phyloP scores from a whole-genome alignment of 2,797 vertebrate species.

The Valencia hispanica region DNA sequence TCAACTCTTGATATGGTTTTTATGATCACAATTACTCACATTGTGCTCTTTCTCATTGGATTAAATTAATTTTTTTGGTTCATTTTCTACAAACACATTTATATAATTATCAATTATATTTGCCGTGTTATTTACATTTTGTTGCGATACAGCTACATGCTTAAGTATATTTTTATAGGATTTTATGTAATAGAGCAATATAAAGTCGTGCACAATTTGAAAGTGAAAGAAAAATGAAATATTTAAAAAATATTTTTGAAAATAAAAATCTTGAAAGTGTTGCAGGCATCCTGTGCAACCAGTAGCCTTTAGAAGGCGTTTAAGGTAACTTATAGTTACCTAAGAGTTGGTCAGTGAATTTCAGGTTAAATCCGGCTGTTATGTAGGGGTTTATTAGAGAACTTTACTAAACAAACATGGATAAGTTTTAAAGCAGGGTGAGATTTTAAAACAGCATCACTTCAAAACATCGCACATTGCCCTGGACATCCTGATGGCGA shows the following conservation, averaged over 20 bases:
- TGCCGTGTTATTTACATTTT: background rate
- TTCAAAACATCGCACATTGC: no score
- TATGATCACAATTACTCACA: background rate
- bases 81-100: background rate
- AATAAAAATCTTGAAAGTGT: background rate
- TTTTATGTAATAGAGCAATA: background rate
- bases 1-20: background rate
- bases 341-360: background rate
- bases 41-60: background rate
- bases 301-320: background rate
- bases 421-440: no score
- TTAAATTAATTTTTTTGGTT: background rate
- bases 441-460: no score
- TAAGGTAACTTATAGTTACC: background rate
- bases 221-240: no score
- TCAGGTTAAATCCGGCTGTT: background rate
- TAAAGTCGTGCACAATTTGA: background rate
- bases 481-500: no score
- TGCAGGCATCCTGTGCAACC: background rate
- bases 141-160: background rate
- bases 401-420: background rate
- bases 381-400: background rate
- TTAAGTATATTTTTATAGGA: background rate
- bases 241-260: no score
- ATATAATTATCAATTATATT: no score